Evolutionary conservation across 2,113 vertebrate genomes (phyloP).

Genomic region (Stomatorhinus ivindoensis): DNA sequence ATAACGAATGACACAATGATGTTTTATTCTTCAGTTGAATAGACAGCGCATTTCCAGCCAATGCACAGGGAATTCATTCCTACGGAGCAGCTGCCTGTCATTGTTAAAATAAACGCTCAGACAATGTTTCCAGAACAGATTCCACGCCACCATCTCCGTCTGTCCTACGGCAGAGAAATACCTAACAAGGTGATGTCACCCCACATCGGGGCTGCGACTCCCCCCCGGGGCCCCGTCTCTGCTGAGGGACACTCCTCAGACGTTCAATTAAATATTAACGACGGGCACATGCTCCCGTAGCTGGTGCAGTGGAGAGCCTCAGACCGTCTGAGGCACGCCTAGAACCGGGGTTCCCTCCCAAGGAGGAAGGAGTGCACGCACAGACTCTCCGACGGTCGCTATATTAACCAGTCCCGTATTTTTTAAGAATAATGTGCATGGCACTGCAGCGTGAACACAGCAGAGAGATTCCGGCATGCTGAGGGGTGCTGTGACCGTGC

Average conservation of each 20-base stretch:
- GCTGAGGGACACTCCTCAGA: neutral
- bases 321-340: neutral
- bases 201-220: neutral
- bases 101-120: neutral
- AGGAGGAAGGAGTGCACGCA: neutral
- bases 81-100: neutral
- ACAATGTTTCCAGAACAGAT: neutral
- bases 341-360: neutral
- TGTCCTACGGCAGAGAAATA: neutral
- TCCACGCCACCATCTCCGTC: neutral
- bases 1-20: neutral
- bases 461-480: neutral
- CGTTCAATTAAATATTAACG: constrained; percentile 6
- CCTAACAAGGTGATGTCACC: neutral
- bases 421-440: neutral
- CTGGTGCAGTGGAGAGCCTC: neutral
- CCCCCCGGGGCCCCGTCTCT: neutral
- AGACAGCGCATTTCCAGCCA: neutral
- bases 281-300: neutral
- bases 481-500: neutral
- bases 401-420: neutral
- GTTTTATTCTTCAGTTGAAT: neutral
- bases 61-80: neutral
- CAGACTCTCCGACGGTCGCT: neutral
- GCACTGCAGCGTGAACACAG: neutral